Percentiles rank a stretch among this genome's conserved stretches.
Conservation (phyloP, 2,888 invertebrate species). For the Endotricha flammealis region DNA sequence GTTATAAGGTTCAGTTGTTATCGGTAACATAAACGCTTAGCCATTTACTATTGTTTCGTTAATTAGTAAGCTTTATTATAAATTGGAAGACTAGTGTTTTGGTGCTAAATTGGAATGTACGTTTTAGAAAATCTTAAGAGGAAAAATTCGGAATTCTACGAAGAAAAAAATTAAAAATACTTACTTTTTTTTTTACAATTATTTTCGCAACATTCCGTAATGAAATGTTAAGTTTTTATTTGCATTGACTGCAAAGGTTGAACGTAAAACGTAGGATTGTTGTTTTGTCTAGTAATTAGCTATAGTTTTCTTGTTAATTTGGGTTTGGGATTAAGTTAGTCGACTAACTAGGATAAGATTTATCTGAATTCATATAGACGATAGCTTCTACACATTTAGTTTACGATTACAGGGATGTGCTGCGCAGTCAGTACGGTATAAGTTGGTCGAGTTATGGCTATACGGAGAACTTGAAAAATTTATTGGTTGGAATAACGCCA, state of each 20-base stretch:
- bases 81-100: slow-evolving; percentile 76
- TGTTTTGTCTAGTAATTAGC: slow-evolving; percentile 72
- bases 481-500: slow-evolving; percentile 56
- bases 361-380: slow-evolving; percentile 74
- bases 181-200: slow-evolving; percentile 23
- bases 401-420: slow-evolving; percentile 76
- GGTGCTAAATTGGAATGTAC: slow-evolving; percentile 74
- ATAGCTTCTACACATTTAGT: slow-evolving; percentile 67
- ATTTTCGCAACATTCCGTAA: slow-evolving; percentile 69
- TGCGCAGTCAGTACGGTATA: slow-evolving; percentile 60
- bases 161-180: slow-evolving; percentile 42
- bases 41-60: slow-evolving; percentile 67
- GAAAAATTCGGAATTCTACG: slow-evolving; percentile 36
- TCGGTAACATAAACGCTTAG: slow-evolving; percentile 75
- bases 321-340: slow-evolving; percentile 77
- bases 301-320: slow-evolving; percentile 74
- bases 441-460: slow-evolving; percentile 45
- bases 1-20: slow-evolving; percentile 76
- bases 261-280: slow-evolving; percentile 64
- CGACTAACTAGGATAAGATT: slow-evolving; percentile 69
- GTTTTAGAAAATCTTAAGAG: slow-evolving; percentile 46
- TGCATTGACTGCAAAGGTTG: slow-evolving; percentile 67
- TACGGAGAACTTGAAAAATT: too few relatives aligned
- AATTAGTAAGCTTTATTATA: slow-evolving; percentile 69
- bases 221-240: slow-evolving; percentile 72